Evolutionary conservation across 2,113 vertebrate species (phyloP).

Genomic region (Tricholaema leucomelas): DNA sequence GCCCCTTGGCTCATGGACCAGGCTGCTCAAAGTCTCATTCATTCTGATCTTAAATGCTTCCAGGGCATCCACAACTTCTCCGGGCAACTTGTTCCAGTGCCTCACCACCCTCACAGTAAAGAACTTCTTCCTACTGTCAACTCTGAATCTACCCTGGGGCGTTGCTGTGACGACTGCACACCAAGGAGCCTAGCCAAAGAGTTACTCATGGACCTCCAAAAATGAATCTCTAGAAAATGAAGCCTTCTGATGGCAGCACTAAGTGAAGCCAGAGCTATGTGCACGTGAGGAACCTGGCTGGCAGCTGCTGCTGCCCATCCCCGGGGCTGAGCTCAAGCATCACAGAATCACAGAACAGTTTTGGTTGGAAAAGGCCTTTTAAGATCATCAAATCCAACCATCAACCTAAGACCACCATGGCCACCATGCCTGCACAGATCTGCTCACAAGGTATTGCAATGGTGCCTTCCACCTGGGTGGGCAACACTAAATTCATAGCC

Average conservation of each 20-base stretch:
- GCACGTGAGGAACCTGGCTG: neutral
- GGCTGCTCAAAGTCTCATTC: too few relatives aligned
- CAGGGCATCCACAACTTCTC: too few relatives aligned
- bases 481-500: neutral
- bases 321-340: neutral
- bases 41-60: too few relatives aligned
- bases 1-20: neutral
- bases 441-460: rapidly evolving
- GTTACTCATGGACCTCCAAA: neutral
- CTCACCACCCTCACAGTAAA: too few relatives aligned
- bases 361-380: too few relatives aligned
- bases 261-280: neutral
- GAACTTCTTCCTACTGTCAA: too few relatives aligned
- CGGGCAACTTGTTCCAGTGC: too few relatives aligned
- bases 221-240: neutral
- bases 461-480: neutral
- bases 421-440: neutral
- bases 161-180: neutral
- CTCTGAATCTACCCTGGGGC: neutral
- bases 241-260: neutral
- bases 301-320: neutral
- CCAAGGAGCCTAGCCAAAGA: neutral
- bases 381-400: too few relatives aligned
- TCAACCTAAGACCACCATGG: too few relatives aligned
- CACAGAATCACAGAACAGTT: too few relatives aligned